phyloP scores from a whole-genome alignment of 2,797 vertebrate species.

The Brachymystax lenok region DNA sequence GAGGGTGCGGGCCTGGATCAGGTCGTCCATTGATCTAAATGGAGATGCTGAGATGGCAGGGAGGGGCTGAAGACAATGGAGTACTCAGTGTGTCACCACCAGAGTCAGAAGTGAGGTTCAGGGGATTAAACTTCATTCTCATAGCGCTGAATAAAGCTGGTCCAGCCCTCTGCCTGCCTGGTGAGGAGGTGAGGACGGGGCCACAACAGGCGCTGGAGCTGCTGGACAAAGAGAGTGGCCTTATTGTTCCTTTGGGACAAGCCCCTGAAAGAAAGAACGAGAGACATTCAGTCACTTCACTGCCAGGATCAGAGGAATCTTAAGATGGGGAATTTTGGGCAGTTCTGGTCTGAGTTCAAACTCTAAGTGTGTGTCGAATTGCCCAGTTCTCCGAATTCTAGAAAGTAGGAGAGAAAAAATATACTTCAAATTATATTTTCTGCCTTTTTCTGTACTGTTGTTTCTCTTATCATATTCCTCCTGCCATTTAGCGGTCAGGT shows the following conservation, averaged over 20 bases:
- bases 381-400: conserved; percentile 6
- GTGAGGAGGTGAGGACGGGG: not conserved
- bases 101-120: conserved; percentile 30
- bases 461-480: conserved; percentile 12
- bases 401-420: not conserved
- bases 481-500: conserved; percentile 26
- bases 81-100: conserved; percentile 17
- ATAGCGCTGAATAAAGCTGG: conserved; percentile 23
- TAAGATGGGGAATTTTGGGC: not conserved
- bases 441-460: conserved; percentile 7
- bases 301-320: conserved; percentile 22
- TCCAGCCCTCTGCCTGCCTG: not conserved
- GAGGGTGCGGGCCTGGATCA: not conserved
- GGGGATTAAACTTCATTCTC: conserved; percentile 31
- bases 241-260: conserved; percentile 32
- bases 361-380: conserved; percentile 1
- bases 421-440: not conserved
- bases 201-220: conserved; percentile 1
- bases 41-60: conserved; percentile 23
- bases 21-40: conserved; percentile 26
- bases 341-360: not conserved
- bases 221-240: conserved; percentile 19
- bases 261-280: not conserved
- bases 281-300: conserved; percentile 3
- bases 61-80: not conserved